phyloP scores from a whole-genome alignment of 2,113 vertebrate genomes.

The Gallinago paraguaiae region DNA sequence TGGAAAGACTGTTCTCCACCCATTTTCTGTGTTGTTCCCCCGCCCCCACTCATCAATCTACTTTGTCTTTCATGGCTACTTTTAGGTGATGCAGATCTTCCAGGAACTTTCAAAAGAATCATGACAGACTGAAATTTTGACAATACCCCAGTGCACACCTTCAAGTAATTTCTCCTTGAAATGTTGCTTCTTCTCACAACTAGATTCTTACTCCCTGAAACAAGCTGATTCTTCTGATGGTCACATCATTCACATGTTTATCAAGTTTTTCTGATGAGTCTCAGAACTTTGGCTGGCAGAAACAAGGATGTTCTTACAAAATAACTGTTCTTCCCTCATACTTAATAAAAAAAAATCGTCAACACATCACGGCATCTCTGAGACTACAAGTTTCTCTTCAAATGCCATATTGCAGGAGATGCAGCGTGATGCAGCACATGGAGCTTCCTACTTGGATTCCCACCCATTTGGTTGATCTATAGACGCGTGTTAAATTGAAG shows the following conservation, averaged over 20 bases:
- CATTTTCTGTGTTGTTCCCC: neutral
- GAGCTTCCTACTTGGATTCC: neutral
- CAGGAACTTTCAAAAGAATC: neutral
- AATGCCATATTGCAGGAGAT: neutral
- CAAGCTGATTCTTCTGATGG: neutral
- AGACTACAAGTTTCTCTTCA: neutral
- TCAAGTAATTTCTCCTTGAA: neutral
- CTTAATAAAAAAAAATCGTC: neutral
- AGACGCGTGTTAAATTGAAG: neutral
- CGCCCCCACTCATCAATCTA: too few species aligned
- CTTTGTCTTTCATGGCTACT: neutral
- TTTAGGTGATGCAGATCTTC: neutral
- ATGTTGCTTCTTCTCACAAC: neutral
- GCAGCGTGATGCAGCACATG: neutral
- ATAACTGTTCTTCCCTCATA: neutral
- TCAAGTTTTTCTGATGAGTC: fast-evolving
- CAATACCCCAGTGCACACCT: fast-evolving
- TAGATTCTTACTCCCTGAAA: neutral
- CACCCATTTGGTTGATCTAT: neutral
- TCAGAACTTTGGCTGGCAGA: neutral
- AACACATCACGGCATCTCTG: neutral
- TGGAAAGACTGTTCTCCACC: neutral
- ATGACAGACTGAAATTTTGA: neutral
- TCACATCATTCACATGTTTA: neutral
- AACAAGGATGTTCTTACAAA: neutral